phyloP scores from a whole-genome alignment of 2,797 vertebrate species.

The Chiloscyllium punctatum region DNA sequence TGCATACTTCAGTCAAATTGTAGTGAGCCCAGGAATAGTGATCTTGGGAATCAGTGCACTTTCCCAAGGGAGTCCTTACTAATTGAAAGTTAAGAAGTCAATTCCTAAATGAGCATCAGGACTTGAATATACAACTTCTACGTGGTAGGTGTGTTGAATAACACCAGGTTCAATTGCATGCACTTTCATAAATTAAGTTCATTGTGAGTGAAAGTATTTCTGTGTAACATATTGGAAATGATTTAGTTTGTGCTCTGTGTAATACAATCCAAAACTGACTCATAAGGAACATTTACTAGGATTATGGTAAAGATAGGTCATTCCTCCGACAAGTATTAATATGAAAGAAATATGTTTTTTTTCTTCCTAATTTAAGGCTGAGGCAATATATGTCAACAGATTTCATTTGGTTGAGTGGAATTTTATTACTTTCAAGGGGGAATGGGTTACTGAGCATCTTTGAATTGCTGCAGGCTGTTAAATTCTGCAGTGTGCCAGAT shows the following conservation, averaged over 20 bases:
- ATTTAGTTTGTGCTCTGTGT: neutral
- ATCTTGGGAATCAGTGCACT: too few species aligned
- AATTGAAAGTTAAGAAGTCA: neutral
- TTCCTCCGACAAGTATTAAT: too few species aligned
- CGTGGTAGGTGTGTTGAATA: neutral
- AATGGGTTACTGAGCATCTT: too few species aligned
- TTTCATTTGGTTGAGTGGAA: too few species aligned
- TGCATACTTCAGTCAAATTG: too few species aligned
- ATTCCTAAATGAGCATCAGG: neutral
- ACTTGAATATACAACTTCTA: neutral
- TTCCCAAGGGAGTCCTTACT: too few species aligned
- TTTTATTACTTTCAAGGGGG: too few species aligned
- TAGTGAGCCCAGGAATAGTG: too few species aligned
- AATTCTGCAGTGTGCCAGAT: too few species aligned
- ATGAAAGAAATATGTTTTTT: neutral
- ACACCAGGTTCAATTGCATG: neutral
- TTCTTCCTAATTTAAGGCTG: neutral
- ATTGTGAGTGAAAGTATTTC: neutral
- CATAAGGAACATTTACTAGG: neutral
- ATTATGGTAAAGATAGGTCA: neutral
- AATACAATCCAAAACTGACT: neutral
- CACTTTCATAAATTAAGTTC: neutral
- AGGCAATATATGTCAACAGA: neutral
- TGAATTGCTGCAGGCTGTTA: too few species aligned
- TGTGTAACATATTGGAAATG: neutral